A percentile compares a stretch with the other conserved stretches of the same genome.
phyloP scores from a whole-genome alignment of 2,113 vertebrate genomes.

The Tapirus terrestris region DNA sequence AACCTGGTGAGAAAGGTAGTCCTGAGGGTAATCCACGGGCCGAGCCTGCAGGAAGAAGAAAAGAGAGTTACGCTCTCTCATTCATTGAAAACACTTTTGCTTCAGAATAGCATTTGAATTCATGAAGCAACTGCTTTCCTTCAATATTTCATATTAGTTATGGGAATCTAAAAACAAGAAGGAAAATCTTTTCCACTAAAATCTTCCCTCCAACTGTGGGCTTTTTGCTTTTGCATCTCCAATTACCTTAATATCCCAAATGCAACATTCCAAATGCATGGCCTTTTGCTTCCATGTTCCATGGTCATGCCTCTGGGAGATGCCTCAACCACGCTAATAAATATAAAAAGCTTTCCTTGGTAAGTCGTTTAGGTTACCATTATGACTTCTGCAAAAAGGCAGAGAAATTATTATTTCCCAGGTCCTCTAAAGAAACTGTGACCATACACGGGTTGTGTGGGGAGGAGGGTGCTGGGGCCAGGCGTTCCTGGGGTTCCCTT shows the following conservation, averaged over 20 bases:
- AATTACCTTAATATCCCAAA: background rate
- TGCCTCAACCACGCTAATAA: background rate
- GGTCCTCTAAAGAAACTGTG: background rate
- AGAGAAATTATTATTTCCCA: background rate
- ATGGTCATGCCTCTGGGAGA: background rate
- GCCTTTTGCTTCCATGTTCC: background rate
- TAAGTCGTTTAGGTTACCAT: background rate
- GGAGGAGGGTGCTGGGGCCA: fast-evolving
- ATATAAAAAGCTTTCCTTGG: background rate
- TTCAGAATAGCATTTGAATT: background rate
- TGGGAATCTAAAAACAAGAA: background rate
- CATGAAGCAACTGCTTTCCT: background rate
- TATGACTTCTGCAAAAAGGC: background rate
- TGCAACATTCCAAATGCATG: background rate
- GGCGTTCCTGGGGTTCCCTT: background rate
- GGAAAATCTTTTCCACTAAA: background rate
- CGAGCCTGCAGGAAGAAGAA: slow-evolving; percentile 90
- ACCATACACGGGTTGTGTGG: no score
- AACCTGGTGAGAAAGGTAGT: slow-evolving; percentile 94
- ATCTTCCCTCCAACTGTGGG: background rate
- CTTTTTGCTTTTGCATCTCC: background rate
- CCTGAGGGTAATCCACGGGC: slow-evolving; percentile 95
- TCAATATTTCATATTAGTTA: background rate
- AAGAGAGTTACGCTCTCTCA: background rate
- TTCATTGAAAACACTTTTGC: background rate